Conservation (phyloP, 2,797 vertebrate genomes). For the Ctenosaura bakeri region DNA sequence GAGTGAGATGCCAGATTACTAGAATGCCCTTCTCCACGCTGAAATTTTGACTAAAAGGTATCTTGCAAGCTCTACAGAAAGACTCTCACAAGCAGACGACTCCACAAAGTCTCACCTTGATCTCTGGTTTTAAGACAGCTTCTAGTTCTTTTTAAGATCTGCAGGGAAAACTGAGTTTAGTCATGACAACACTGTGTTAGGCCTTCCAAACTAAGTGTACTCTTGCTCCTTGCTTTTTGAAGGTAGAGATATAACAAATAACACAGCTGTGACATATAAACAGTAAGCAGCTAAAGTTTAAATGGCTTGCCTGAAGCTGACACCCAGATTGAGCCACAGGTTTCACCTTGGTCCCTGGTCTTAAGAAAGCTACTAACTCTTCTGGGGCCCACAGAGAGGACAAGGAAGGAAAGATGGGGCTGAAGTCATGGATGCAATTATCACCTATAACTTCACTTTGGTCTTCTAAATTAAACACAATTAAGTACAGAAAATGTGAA, state of each 20-base stretch:
- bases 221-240: neutral
- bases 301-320: too few species aligned
- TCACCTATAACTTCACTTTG: too few species aligned
- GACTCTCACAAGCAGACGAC: neutral
- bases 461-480: too few species aligned
- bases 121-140: neutral
- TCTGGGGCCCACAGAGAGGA: too few species aligned
- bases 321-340: too few species aligned
- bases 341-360: too few species aligned
- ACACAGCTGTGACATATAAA: neutral
- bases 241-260: neutral
- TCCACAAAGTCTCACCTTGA: neutral
- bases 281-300: neutral
- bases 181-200: neutral
- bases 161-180: neutral
- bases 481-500: too few species aligned
- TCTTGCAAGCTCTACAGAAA: neutral
- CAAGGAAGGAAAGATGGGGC: too few species aligned
- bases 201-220: neutral
- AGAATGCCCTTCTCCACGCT: neutral
- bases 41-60: neutral
- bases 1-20: slow-evolving; percentile 4
- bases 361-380: too few species aligned
- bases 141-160: too few species aligned
- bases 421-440: too few species aligned